phyloP scores from a whole-genome alignment of 2,888 invertebrate genomes.

The Drosophila pullipes region DNA sequence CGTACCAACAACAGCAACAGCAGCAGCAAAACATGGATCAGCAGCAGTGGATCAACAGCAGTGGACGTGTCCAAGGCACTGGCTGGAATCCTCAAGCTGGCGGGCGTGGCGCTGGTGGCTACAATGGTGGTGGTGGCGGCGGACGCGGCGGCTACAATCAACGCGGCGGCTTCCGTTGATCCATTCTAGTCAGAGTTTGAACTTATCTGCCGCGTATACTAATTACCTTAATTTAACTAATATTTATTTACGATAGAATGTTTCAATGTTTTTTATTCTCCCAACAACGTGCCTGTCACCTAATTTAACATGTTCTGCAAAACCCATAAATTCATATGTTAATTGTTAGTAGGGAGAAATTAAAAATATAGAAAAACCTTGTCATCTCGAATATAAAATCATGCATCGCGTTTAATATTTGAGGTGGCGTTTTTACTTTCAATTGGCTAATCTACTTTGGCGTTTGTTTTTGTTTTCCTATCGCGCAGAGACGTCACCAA shows the following conservation, averaged over 20 bases:
- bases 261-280: conserved; percentile 17
- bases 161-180: conserved; percentile 49
- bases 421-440: conserved; percentile 59
- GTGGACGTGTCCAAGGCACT: conserved; percentile 84
- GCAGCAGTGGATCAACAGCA: conserved; percentile 74
- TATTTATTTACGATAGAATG: conserved; percentile 49
- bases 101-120: conserved; percentile 44
- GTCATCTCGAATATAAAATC: conserved; percentile 58
- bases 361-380: conserved; percentile 41
- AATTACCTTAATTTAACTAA: conserved; percentile 32
- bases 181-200: conserved; percentile 16
- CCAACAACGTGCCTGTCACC: conserved; percentile 9
- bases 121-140: conserved; percentile 59
- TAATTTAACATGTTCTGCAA: conserved; percentile 18
- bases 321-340: conserved; percentile 6
- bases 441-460: conserved; percentile 36
- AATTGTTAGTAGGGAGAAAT: conserved; percentile 50
- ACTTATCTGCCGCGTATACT: background rate
- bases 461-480: background rate
- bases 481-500: conserved; percentile 10
- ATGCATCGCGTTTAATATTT: conserved; percentile 34
- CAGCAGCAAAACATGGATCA: conserved; percentile 61
- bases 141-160: conserved; percentile 36
- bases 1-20: conserved; percentile 57
- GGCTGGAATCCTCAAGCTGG: conserved; percentile 80